These are phyloP conservation scores for Lagocephalus sceleratus DNA, from an alignment of 2,797 vertebrate species.

Conservation along the genomic window DNA sequence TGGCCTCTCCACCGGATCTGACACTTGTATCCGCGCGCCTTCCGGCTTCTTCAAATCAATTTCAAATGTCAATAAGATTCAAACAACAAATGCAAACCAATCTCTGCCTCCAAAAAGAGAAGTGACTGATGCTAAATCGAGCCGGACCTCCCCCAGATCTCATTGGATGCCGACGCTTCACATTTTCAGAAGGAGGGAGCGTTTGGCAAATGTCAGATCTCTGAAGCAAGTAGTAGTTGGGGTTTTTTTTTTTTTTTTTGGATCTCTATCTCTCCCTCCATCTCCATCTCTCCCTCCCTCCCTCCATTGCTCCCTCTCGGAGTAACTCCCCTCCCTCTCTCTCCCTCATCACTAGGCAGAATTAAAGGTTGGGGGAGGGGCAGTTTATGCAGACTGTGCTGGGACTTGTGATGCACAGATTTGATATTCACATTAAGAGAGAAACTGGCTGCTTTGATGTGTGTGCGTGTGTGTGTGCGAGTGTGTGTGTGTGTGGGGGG, in stretches of 20 bases:
- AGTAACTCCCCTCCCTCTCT: conserved; percentile 71
- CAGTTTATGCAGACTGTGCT: conserved; percentile 76
- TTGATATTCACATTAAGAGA: conserved; percentile 81
- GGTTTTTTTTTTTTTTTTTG: conserved; percentile 49
- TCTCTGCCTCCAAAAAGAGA: conserved; percentile 10
- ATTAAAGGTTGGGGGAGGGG: conserved; percentile 78
- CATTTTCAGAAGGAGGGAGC: conserved; percentile 57
- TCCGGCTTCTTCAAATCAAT: conserved; percentile 30
- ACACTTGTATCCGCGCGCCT: conserved; percentile 43
- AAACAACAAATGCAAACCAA: conserved; percentile 9
- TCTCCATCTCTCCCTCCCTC: conserved; percentile 44
- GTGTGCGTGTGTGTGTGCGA: no score
- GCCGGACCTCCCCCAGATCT: conserved; percentile 50
- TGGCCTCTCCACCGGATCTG: conserved; percentile 44
- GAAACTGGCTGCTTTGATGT: conserved; percentile 79
- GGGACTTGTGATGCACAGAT: conserved; percentile 79
- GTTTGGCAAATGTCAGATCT: conserved; percentile 70
- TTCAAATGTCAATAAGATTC: conserved; percentile 21
- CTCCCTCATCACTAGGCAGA: conserved; percentile 78
- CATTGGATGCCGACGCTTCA: conserved; percentile 53
- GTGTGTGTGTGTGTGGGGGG: conserved; percentile 28
- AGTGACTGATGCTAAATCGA: conserved; percentile 55
- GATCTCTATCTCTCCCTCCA: conserved; percentile 54
- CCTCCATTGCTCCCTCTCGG: conserved; percentile 56
- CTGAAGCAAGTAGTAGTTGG: conserved; percentile 68